A percentile compares a stretch with the other conserved stretches of the same genome.
These are phyloP conservation scores for Mnemiopsis leidyi DNA, from an alignment of 37 sponge, comb jelly and placozoan genomes.

Conservation along the genomic window DNA sequence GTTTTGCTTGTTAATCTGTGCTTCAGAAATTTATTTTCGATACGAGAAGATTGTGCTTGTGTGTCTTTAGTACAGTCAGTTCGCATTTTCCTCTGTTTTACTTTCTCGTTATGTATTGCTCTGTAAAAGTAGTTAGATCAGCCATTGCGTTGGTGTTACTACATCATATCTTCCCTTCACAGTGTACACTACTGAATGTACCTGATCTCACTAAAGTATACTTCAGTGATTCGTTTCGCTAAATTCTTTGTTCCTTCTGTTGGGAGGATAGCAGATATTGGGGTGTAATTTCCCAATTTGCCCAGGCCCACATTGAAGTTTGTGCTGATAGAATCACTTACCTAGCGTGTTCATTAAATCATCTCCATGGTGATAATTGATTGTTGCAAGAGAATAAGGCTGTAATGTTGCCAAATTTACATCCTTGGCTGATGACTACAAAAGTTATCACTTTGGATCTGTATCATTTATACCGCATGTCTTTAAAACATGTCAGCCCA, in stretches of 20 bases:
- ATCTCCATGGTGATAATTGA: neutral
- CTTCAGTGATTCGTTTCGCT: too few relatives aligned
- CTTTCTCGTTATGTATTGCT: too few relatives aligned
- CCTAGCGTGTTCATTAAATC: neutral
- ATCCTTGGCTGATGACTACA: neutral
- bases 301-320: neutral
- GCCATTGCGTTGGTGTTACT: too few relatives aligned
- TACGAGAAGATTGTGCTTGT: neutral
- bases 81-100: neutral
- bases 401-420: neutral
- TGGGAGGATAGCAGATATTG: too few relatives aligned
- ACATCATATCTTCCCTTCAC: too few relatives aligned
- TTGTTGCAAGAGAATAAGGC: neutral
- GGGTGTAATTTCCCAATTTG: too few relatives aligned
- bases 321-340: neutral
- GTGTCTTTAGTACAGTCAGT: neutral
- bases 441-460: neutral
- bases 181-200: too few relatives aligned
- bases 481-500: neutral
- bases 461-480: too few relatives aligned
- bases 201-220: too few relatives aligned
- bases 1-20: neutral
- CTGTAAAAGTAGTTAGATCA: too few relatives aligned
- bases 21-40: neutral
- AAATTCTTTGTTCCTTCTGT: too few relatives aligned